These are phyloP conservation scores for Euzetes globulus DNA, from an alignment of 2,888 invertebrate species.

Conservation along the genomic window DNA sequence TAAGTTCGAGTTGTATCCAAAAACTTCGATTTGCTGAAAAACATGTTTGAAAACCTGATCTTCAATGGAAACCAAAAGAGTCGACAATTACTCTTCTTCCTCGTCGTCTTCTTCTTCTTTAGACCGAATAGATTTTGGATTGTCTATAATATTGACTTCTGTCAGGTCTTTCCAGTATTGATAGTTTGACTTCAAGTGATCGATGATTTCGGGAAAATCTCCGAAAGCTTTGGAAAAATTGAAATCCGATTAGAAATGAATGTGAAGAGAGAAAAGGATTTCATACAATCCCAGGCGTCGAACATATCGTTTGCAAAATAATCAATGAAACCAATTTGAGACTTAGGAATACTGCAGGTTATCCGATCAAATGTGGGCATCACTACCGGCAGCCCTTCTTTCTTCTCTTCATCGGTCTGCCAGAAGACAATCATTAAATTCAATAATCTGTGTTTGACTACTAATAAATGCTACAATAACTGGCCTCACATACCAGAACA, in stretches of 20 bases:
- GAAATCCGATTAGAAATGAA: slow-evolving; percentile 29
- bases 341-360: slow-evolving; percentile 91
- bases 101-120: neutral
- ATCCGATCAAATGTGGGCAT: slow-evolving; percentile 97
- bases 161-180: slow-evolving; percentile 71
- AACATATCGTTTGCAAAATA: slow-evolving; percentile 97
- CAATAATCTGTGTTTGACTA: no score
- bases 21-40: neutral
- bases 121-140: slow-evolving; percentile 22
- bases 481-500: no score
- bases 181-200: slow-evolving; percentile 75
- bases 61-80: no score
- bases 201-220: slow-evolving; percentile 82
- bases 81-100: neutral
- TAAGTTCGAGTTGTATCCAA: neutral
- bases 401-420: slow-evolving; percentile 91
- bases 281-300: slow-evolving; percentile 82
- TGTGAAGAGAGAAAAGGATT: neutral
- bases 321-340: slow-evolving; percentile 95
- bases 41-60: neutral
- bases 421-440: neutral
- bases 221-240: slow-evolving; percentile 65
- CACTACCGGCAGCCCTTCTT: slow-evolving; percentile 77
- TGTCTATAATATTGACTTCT: slow-evolving; percentile 9
- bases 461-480: no score